Evolutionary conservation across 2,113 vertebrate genomes (phyloP).

Genomic region (Psilopsiagon aymara): DNA sequence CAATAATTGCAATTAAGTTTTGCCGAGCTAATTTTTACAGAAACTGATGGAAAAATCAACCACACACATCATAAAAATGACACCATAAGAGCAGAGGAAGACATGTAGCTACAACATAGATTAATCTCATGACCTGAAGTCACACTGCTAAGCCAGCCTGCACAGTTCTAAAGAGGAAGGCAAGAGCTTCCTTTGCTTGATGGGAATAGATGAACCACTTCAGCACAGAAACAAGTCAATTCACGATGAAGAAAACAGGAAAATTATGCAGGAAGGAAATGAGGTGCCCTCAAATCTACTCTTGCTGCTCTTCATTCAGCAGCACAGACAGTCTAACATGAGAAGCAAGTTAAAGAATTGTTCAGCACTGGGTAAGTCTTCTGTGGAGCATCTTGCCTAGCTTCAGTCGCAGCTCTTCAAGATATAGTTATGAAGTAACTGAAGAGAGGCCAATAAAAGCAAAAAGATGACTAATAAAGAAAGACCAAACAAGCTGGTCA

Average conservation of each 20-base stretch:
- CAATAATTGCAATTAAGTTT: neutral
- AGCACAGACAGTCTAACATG: rapidly evolving
- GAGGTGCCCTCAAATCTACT: neutral
- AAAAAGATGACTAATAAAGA: neutral
- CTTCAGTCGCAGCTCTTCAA: neutral
- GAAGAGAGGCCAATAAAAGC: neutral
- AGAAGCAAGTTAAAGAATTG: neutral
- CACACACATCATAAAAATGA: neutral
- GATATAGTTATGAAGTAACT: neutral
- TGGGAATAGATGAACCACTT: neutral
- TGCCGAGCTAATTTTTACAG: neutral
- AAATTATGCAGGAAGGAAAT: neutral
- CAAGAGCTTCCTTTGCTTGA: neutral
- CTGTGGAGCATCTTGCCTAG: neutral
- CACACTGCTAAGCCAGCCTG: neutral
- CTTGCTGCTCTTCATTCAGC: neutral
- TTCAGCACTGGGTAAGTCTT: neutral
- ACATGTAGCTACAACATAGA: rapidly evolving
- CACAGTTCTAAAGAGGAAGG: neutral
- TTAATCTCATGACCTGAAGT: neutral
- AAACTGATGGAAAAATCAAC: neutral
- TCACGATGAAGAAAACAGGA: neutral
- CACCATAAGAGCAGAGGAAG: neutral
- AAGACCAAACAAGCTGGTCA: neutral
- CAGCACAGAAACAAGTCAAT: neutral